phyloP scores from a whole-genome alignment of 2,113 vertebrate genomes.

The Hypocryptadius cinnamomeus region DNA sequence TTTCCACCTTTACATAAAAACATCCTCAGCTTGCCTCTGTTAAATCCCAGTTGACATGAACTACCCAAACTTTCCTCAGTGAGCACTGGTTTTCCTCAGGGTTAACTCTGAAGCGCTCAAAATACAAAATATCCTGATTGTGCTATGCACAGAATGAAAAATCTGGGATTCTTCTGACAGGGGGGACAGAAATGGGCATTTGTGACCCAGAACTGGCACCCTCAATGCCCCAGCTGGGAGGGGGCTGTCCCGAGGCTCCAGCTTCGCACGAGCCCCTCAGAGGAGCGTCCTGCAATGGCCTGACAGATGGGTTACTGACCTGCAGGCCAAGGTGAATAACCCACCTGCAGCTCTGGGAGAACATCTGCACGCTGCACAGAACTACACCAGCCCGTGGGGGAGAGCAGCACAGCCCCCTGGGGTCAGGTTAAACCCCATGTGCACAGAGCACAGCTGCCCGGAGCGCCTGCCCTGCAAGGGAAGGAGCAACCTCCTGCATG shows the following conservation, averaged over 20 bases:
- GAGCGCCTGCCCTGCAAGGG: not conserved
- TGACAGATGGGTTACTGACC: not conserved
- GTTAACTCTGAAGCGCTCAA: not conserved
- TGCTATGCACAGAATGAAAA: not conserved
- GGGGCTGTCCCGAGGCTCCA: not conserved
- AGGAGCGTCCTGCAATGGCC: not conserved
- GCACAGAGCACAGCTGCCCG: not conserved
- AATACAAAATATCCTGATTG: not conserved
- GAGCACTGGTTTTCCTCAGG: not conserved
- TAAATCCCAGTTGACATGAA: not conserved
- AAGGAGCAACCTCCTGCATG: not conserved
- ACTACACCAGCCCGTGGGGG: not conserved
- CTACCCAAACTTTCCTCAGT: not conserved
- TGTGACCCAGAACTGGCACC: not conserved
- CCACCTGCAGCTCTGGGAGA: not conserved
- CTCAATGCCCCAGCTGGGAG: not conserved
- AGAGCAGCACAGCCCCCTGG: not conserved
- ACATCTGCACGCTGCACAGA: not conserved
- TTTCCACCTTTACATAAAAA: not conserved
- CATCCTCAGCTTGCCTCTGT: not conserved
- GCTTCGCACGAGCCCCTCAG: not conserved
- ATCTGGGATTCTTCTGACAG: not conserved
- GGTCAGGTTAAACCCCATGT: fast-evolving
- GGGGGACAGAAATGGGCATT: not conserved
- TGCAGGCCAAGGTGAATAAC: too few relatives aligned